Evolutionary conservation across 2,888 invertebrate species (phyloP).

Genomic region (Amblyjoppa proteus): DNA sequence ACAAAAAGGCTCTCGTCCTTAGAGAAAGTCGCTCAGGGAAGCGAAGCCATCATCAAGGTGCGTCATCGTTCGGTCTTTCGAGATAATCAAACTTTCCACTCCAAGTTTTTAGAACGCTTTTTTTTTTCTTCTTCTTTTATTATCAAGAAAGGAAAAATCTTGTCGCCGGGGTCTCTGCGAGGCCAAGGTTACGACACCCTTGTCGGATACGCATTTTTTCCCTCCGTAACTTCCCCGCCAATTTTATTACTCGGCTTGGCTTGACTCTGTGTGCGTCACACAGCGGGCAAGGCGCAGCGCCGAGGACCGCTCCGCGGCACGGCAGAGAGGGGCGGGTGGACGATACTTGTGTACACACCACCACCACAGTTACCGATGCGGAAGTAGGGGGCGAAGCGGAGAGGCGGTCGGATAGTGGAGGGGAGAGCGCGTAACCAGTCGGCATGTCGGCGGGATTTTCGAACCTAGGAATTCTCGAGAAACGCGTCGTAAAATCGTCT

Average conservation of each 20-base stretch:
- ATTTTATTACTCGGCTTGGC: conserved; percentile 57
- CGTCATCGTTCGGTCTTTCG: conserved; percentile 36
- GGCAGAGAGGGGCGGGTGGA: conserved; percentile 58
- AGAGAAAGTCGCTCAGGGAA: conserved; percentile 86
- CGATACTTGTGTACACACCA: conserved; percentile 27
- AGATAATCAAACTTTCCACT: conserved; percentile 28
- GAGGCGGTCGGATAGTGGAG: conserved; percentile 44
- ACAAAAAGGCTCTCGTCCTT: conserved; percentile 85
- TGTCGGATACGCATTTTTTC: conserved; percentile 64
- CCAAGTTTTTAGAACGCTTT: neutral
- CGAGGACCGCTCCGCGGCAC: conserved; percentile 67
- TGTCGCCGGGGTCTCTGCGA: conserved; percentile 28
- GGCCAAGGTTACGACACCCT: conserved; percentile 65
- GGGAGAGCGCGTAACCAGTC: conserved; percentile 71
- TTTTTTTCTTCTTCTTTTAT: neutral
- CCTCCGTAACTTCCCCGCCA: conserved; percentile 73
- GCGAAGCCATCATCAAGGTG: conserved; percentile 86
- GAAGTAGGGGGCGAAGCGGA: conserved; percentile 53
- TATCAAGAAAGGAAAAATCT: conserved; percentile 41
- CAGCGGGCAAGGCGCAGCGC: conserved; percentile 64
- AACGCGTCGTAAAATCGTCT: neutral
- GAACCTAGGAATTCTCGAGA: conserved; percentile 56
- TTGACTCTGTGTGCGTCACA: conserved; percentile 46
- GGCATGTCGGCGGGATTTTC: conserved; percentile 75
- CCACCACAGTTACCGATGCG: conserved; percentile 37